Conservation (phyloP, 2,888 invertebrate genomes). For the Diachrysia chrysitis region DNA sequence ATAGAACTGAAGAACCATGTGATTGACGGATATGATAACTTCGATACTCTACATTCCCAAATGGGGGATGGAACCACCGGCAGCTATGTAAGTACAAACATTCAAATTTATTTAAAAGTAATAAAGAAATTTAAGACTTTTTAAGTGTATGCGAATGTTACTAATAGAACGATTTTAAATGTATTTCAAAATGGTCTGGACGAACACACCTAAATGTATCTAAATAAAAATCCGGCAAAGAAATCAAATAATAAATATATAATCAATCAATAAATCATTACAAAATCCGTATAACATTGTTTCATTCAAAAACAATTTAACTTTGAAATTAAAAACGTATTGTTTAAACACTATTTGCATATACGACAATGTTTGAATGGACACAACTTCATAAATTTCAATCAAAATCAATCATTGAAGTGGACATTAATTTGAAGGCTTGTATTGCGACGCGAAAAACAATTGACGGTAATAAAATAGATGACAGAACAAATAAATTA, state of each 20-base stretch:
- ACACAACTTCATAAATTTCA: not conserved
- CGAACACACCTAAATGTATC: too few relatives aligned
- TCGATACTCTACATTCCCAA: slow-evolving; percentile 77
- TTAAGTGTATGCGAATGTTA: not conserved
- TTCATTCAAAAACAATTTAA: too few relatives aligned
- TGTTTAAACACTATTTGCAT: too few relatives aligned
- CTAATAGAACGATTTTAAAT: not conserved
- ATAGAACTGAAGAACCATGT: slow-evolving; percentile 77
- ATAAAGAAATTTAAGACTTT: not conserved
- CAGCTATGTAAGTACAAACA: slow-evolving; percentile 72
- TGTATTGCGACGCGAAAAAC: not conserved
- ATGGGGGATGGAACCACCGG: slow-evolving; percentile 72
- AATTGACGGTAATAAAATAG: not conserved
- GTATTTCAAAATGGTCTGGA: not conserved
- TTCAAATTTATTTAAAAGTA: not conserved
- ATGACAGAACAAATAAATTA: not conserved
- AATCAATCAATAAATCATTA: too few relatives aligned
- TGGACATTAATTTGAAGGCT: not conserved
- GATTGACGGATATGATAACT: slow-evolving; percentile 69
- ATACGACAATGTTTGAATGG: not conserved
- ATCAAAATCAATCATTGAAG: not conserved
- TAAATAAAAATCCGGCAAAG: too few relatives aligned
- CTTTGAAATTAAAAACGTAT: too few relatives aligned
- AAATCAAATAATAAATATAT: too few relatives aligned
- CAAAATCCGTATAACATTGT: too few relatives aligned